phyloP scores from a whole-genome alignment of 2,888 invertebrate species.

The Pocota personata region DNA sequence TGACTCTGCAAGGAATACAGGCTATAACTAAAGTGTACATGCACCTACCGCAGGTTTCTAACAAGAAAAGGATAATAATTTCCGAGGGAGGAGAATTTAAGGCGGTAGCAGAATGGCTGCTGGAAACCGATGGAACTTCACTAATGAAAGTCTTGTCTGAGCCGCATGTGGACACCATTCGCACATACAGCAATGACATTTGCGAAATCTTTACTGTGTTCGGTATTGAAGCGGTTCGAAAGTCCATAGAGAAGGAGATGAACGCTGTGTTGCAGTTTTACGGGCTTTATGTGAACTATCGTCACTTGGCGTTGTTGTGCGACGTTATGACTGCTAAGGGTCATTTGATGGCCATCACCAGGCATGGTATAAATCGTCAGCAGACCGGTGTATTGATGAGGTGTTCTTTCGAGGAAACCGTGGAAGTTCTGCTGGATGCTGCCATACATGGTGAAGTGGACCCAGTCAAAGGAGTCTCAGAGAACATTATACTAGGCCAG shows the following conservation, averaged over 20 bases:
- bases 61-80: slow-evolving; percentile 96
- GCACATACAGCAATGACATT: slow-evolving; percentile 98
- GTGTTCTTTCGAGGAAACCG: slow-evolving; percentile 98
- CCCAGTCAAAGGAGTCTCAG: slow-evolving; percentile 97
- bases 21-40: slow-evolving; percentile 98
- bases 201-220: slow-evolving; percentile 97
- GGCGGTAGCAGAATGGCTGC: slow-evolving; percentile 97
- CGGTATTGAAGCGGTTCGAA: slow-evolving; percentile 98
- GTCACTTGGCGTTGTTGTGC: slow-evolving; percentile 97
- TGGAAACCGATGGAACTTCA: slow-evolving; percentile 99
- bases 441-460: slow-evolving; percentile 97
- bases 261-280: slow-evolving; percentile 98
- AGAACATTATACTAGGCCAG: slow-evolving; percentile 98
- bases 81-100: slow-evolving; percentile 97
- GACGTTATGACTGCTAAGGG: slow-evolving; percentile 99
- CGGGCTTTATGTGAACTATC: slow-evolving; percentile 98
- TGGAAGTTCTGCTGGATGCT: slow-evolving; percentile 97
- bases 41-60: slow-evolving; percentile 97
- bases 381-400: slow-evolving; percentile 98
- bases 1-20: slow-evolving; percentile 98
- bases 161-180: slow-evolving; percentile 97
- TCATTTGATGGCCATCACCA: slow-evolving; percentile 99
- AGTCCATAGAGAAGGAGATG: slow-evolving; percentile 99
- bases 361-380: slow-evolving; percentile 98
- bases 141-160: slow-evolving; percentile 97